Conservation (phyloP, 2,888 invertebrate genomes). For the Dermolepida albohirtum region DNA sequence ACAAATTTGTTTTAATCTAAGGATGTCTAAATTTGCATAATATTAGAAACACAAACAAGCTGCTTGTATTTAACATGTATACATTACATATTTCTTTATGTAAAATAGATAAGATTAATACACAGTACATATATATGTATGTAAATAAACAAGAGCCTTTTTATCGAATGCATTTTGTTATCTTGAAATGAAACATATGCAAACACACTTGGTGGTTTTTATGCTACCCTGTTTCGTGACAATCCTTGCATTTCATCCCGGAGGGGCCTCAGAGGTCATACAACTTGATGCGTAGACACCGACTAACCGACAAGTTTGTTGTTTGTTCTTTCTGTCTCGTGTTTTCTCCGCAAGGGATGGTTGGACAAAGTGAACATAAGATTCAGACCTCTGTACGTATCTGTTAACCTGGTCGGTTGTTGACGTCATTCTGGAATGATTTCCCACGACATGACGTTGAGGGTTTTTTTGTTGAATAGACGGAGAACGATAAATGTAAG, state of each 20-base stretch:
- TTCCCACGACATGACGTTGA: constrained; percentile 38
- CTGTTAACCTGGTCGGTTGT: constrained; percentile 69
- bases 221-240: constrained; percentile 56
- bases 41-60: background rate
- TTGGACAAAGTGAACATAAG: background rate
- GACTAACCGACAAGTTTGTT: too few species aligned
- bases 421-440: constrained; percentile 64
- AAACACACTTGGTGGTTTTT: constrained; percentile 40
- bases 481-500: too few species aligned
- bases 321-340: background rate
- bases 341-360: constrained; percentile 20
- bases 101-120: constrained; percentile 1
- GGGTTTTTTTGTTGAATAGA: too few species aligned
- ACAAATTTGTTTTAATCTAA: too few species aligned
- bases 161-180: too few species aligned
- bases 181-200: too few species aligned
- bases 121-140: background rate
- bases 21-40: too few species aligned
- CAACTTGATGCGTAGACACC: background rate
- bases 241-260: constrained; percentile 60
- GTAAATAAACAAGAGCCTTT: background rate
- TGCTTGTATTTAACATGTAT: background rate
- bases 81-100: background rate
- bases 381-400: background rate
- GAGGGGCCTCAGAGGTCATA: constrained; percentile 55